A percentile compares a stretch with the other conserved stretches of the same genome.
Evolutionary conservation across 2,888 invertebrate species (phyloP).

Genomic region (Bedellia somnulentella): DNA sequence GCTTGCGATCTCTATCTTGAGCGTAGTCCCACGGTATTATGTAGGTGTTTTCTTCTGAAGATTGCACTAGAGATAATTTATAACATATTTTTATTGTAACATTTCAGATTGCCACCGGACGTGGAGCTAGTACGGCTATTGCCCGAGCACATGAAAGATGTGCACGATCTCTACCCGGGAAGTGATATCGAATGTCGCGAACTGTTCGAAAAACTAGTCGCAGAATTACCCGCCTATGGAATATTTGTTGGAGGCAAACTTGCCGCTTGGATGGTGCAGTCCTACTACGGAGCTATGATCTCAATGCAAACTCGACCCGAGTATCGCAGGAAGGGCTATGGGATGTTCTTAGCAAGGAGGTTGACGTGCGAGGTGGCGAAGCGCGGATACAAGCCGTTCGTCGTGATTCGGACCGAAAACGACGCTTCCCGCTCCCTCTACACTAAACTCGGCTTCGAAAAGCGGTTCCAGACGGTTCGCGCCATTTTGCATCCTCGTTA

Average conservation of each 20-base stretch:
- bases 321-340: conserved; percentile 74
- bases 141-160: conserved; percentile 77
- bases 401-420: conserved; percentile 83
- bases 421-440: conserved; percentile 84
- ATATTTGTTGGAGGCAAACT: conserved; percentile 75
- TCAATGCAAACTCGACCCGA: conserved; percentile 86
- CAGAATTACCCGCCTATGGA: conserved; percentile 78
- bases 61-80: too few species aligned
- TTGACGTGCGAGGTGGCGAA: conserved; percentile 68
- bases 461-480: conserved; percentile 77
- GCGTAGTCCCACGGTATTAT: too few species aligned
- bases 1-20: too few species aligned
- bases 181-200: conserved; percentile 86
- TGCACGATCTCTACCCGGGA: conserved; percentile 85
- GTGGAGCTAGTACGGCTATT: conserved; percentile 76
- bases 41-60: too few species aligned
- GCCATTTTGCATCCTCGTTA: conserved; percentile 69
- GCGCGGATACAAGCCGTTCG: conserved; percentile 81
- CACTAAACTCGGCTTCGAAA: conserved; percentile 79
- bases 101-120: conserved; percentile 61
- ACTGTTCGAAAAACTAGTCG: conserved; percentile 78
- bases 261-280: conserved; percentile 90
- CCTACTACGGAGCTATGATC: conserved; percentile 90
- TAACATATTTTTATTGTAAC: too few species aligned
- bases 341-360: conserved; percentile 71